These are phyloP conservation scores for Deroptyus accipitrinus DNA, from an alignment of 2,113 vertebrate genomes.

Conservation along the genomic window DNA sequence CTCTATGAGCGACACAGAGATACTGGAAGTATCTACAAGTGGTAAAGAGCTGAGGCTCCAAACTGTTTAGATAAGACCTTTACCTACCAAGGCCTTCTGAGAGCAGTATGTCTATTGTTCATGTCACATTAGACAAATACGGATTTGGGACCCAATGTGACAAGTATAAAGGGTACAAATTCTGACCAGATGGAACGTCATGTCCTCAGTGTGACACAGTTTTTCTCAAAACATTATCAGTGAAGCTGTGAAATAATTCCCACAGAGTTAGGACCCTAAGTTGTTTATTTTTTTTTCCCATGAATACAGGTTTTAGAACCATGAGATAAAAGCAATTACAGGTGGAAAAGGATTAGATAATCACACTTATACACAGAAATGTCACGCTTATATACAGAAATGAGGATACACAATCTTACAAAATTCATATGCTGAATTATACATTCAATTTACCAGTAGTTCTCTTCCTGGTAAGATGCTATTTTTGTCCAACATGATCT, in stretches of 20 bases:
- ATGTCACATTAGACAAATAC: fast-evolving
- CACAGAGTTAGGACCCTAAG: fast-evolving
- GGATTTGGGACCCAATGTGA: neutral
- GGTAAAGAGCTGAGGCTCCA: neutral
- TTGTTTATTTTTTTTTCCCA: neutral
- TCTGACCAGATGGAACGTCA: neutral
- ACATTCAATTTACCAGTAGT: neutral
- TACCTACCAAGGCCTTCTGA: neutral
- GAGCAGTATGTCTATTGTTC: fast-evolving
- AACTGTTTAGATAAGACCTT: neutral
- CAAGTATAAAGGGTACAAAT: fast-evolving
- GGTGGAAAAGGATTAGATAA: neutral
- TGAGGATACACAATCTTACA: neutral
- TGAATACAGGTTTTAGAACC: neutral
- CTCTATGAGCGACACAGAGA: neutral
- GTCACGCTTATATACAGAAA: neutral
- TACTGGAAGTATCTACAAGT: neutral
- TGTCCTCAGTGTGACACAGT: neutral
- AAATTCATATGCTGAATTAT: neutral
- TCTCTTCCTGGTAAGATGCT: neutral
- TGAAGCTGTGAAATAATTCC: neutral
- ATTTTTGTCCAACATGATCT: neutral
- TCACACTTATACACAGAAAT: neutral
- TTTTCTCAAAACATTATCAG: neutral
- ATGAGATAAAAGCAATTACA: neutral